Evolutionary conservation across 1,140 invertebrate species (phyloP), one percentile per base, ranked within the genome.

Genomic region (Rhyzopertha dominica): DNA sequence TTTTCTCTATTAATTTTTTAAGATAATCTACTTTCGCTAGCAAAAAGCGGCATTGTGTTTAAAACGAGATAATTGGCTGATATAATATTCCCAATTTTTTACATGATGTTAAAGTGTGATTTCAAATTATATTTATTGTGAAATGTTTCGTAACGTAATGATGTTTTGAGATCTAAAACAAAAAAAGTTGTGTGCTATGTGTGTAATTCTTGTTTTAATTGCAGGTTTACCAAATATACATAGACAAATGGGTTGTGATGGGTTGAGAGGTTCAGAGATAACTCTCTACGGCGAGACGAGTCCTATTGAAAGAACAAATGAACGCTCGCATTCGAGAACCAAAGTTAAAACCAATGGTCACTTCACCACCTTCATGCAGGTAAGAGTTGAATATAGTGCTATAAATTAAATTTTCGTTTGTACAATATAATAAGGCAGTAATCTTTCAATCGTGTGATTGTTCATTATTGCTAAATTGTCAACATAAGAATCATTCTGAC

Each of bases 271-370:
- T 22, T 66, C 67, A 1, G 63, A 69, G 45, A 66, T 65, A 23
- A 67, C 63, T 5, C 54, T 69, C 9, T 68, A 67, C 46, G 68
- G 66, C 24, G 68, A 70, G 38, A 45, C 54, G 18, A 40, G 35
- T 16, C 47, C 50, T 3, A 39, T 32, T 14, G 62, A 62, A 10
- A 60, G 56, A 46, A 4, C 25, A 7, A 42, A 32, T 32, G 60
- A 62, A n/a, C 54, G 54, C 43, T 26, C 56, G 7, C 58, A 54
- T 26, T 32, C 62, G 18, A 62, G 77, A 37, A 68, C 73, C 18
- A 75, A 75, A 61, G 69, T 79, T 34, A 80, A 78, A 60, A 79
- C 77, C n/a, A 80, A 80, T 58, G 77, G 78, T 14, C 76, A 80
- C 56, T 78, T 79, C 54, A 76, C 75, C 5, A 62, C 73, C 17